These are phyloP conservation scores for Unio pictorum DNA, from an alignment of 2,888 invertebrate genomes.

Conservation along the genomic window DNA sequence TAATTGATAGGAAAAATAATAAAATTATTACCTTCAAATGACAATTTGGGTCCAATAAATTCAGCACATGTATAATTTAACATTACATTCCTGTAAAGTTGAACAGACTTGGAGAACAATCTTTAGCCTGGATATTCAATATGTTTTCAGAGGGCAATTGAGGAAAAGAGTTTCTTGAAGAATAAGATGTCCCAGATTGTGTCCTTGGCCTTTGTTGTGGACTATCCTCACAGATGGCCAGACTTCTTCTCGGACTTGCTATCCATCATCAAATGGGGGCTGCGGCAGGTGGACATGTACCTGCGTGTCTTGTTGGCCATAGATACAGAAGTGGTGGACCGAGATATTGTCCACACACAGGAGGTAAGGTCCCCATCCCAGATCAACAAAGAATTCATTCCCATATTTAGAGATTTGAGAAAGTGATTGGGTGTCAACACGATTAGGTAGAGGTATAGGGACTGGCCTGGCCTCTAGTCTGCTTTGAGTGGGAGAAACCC, in stretches of 20 bases:
- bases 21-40: too few relatives aligned
- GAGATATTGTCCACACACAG: constrained; percentile 71
- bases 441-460: too few relatives aligned
- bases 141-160: constrained; percentile 14
- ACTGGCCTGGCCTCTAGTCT: too few relatives aligned
- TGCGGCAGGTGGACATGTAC: constrained; percentile 73
- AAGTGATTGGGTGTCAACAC: too few relatives aligned
- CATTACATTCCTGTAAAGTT: too few relatives aligned
- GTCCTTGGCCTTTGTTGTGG: constrained; percentile 74
- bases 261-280: constrained; percentile 66
- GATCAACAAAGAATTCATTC: too few relatives aligned
- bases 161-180: constrained; percentile 72
- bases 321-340: constrained; percentile 75
- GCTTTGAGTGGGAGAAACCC: too few relatives aligned
- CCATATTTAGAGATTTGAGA: too few relatives aligned
- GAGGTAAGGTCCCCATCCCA: constrained; percentile 50
- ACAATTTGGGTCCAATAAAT: too few relatives aligned
- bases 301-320: constrained; percentile 74
- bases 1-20: too few relatives aligned
- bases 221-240: constrained; percentile 74
- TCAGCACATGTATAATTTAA: too few relatives aligned
- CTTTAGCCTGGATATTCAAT: background rate
- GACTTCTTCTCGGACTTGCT: constrained; percentile 74
- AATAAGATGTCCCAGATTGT: constrained; percentile 76
- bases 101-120: background rate